Evolutionary conservation across 1,140 invertebrate genomes (phyloP), one percentile per base, ranked within the genome.

Genomic region (Agrilus planipennis): DNA sequence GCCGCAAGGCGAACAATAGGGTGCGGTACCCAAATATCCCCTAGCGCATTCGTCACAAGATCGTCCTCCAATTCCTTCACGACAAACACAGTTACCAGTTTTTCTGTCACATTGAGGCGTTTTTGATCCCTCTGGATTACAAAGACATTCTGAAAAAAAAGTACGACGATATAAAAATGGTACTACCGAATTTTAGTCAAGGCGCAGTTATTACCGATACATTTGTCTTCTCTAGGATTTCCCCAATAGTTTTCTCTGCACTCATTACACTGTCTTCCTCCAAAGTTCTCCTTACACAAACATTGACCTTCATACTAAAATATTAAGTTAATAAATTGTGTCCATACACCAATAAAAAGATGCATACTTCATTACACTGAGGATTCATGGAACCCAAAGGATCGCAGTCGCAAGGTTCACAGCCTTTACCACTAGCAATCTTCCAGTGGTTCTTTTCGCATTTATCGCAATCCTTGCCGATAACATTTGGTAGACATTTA

Each of bases 11-110:
- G 75, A 70, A 60, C 96, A 99, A 50, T 82, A 70, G 0, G 94
- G 94, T 23, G 91, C 83, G 28, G 76, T 65, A 6, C 95, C 95
- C 25, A 88, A 77, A 52, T 85, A 97, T 15, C 96, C 94, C 41
- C 94, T 73, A 27, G 86, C 92, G 67, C 96, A 99, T 47, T 77
- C 71, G 59, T 99, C 88, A 67, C 96, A 99, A 57, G 90, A 89
- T 47, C 86, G 76, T 7, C 96, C 95, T 32, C 91, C 90, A 44
- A 98, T 96, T 3, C 88, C 96, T 45, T 77, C 72, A 46, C 79
- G 72, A 68, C 96, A 99, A 10, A 84, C 65, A 63, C 92, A 97
- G 28, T 77, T 75, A 11, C 92, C 92, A 49, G 81, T 89, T 45
- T 80, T 75, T 44, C 84, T 78, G 60, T 89, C 71, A 60, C 92